phyloP scores from a whole-genome alignment of 2,888 invertebrate species.

The Melieria omissa region DNA sequence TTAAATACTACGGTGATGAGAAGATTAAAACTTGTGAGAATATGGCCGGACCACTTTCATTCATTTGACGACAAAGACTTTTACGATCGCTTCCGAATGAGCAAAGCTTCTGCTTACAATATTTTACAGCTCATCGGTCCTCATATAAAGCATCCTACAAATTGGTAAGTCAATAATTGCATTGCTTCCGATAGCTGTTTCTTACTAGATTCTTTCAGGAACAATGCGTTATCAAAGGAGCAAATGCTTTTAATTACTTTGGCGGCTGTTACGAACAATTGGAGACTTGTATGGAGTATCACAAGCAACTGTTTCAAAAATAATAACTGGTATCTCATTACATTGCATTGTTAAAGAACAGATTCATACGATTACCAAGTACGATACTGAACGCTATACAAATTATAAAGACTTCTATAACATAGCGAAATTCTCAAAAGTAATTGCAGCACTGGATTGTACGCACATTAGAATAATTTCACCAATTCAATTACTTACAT shows the following conservation, averaged over 20 bases:
- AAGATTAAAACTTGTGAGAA: no score
- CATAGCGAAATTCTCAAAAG: conserved; percentile 18
- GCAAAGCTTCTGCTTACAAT: no score
- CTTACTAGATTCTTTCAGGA: conserved; percentile 2
- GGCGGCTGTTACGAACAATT: conserved; percentile 28
- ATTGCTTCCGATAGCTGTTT: no score
- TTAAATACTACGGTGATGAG: no score
- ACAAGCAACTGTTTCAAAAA: conserved; percentile 22
- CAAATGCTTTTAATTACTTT: conserved; percentile 33
- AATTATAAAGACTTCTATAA: background rate
- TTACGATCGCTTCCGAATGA: no score
- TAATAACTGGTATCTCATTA: conserved; percentile 25
- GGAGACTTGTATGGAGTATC: conserved; percentile 28
- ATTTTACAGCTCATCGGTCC: no score
- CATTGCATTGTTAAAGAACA: conserved; percentile 17
- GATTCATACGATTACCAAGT: conserved; percentile 24
- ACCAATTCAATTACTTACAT: background rate
- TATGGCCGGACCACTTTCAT: no score
- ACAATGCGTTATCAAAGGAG: conserved; percentile 23
- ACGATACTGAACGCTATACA: background rate
- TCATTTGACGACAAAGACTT: no score
- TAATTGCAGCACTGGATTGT: conserved; percentile 36
- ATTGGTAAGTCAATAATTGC: no score
- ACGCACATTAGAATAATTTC: conserved; percentile 34
- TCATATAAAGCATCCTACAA: no score